Percentiles rank a stretch among this genome's conserved stretches.
Conservation (phyloP, 1,140 invertebrate genomes). For the Drosophila ananassae region DNA sequence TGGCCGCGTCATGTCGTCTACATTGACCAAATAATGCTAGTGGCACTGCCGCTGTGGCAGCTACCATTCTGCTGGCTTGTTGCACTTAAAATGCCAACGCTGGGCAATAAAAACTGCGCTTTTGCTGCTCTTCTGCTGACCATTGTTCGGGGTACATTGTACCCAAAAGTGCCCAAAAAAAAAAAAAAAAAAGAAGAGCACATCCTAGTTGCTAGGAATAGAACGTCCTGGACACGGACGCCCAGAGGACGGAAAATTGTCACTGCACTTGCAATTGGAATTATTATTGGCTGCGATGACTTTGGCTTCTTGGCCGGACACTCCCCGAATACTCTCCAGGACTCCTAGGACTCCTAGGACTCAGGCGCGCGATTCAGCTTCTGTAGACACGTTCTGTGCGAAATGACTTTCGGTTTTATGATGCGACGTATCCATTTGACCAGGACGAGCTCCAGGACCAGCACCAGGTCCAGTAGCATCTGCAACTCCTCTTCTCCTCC, state of each 20-base stretch:
- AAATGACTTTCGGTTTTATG: conserved; percentile 83
- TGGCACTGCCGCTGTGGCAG: conserved; percentile 17
- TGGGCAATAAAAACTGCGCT: conserved; percentile 71
- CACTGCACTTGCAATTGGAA: conserved; percentile 81
- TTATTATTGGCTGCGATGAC: conserved; percentile 83
- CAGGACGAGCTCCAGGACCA: conserved; percentile 46
- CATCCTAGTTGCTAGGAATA: conserved; percentile 31
- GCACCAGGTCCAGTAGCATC: background rate
- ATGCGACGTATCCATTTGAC: conserved; percentile 79
- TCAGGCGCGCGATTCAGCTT: background rate
- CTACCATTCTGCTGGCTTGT: conserved; percentile 22
- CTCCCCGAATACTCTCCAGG: conserved; percentile 2
- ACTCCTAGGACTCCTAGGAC: no score
- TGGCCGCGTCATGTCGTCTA: conserved; percentile 81
- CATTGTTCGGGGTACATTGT: conserved; percentile 80
- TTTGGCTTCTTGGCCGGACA: conserved; percentile 75
- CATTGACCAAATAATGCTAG: conserved; percentile 77
- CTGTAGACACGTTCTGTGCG: conserved; percentile 72
- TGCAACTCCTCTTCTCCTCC: background rate
- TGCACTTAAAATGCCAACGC: conserved; percentile 77
- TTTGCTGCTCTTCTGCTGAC: conserved; percentile 48
- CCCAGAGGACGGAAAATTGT: conserved; percentile 62
- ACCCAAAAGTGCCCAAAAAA: conserved; percentile 58
- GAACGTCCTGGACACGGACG: background rate
- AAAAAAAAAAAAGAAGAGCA: conserved; percentile 19